A percentile compares a stretch with the other conserved stretches of the same genome.
These are phyloP conservation scores for Gasteruption jaculator DNA, from an alignment of 2,888 invertebrate genomes.

Conservation along the genomic window DNA sequence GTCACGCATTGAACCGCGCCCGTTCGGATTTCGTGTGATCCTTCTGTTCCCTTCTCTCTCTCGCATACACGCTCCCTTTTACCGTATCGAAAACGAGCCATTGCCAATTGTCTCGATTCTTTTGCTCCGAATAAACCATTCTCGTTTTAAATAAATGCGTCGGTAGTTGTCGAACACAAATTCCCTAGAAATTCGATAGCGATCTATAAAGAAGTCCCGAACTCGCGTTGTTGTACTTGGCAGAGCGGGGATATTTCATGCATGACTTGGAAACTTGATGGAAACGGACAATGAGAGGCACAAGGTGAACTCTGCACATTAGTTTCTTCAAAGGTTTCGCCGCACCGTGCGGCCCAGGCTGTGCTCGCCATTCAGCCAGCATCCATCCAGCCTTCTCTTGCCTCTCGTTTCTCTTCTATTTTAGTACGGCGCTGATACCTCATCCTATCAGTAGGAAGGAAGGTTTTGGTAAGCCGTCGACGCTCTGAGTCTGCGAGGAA, in stretches of 20 bases:
- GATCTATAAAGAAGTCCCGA: too few species aligned
- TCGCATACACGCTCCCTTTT: neutral
- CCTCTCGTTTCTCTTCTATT: slow-evolving; percentile 23
- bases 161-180: too few species aligned
- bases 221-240: neutral
- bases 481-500: too few species aligned
- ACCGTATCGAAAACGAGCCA: neutral
- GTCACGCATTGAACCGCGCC: slow-evolving; percentile 44
- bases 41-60: slow-evolving; percentile 1
- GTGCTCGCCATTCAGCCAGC: slow-evolving; percentile 19
- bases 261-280: slow-evolving; percentile 25
- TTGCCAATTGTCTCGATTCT: slow-evolving; percentile 4
- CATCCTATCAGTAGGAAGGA: too few species aligned
- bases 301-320: too few species aligned
- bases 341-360: slow-evolving; percentile 25
- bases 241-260: slow-evolving; percentile 13
- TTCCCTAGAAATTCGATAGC: too few species aligned
- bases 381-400: slow-evolving; percentile 11
- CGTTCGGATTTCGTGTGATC: slow-evolving; percentile 36
- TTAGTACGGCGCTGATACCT: too few species aligned
- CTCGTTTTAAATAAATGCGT: too few species aligned
- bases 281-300: too few species aligned
- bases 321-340: slow-evolving; percentile 30
- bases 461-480: too few species aligned
- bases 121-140: slow-evolving; percentile 3